Base-by-base conservation (phyloP, 2,888 invertebrate species). In the Ichneumon xanthorius region DNA sequence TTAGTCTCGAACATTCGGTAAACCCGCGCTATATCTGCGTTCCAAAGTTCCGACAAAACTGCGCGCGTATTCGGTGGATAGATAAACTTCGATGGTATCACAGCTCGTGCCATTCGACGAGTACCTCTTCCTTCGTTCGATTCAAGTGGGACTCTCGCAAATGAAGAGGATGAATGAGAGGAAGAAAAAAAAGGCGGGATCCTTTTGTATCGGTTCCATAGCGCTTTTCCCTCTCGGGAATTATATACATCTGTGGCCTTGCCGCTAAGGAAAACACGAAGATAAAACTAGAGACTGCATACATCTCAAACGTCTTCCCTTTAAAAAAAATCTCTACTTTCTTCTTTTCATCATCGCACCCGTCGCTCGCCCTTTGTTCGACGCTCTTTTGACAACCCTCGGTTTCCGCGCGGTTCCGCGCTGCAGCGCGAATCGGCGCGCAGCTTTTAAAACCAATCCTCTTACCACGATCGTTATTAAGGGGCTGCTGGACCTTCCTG, bases 211-310 rank as follows among this genome's bases (percentile, higher is more conserved):
- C 30, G 26, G 19, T 26, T 58, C 40, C 19, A 14, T 4, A 11
- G 16, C 55, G 58, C 2, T 58, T 22, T 72, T 58, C 40, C 26
- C 72, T 72, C 72, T 58, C 40, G 58, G 40, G 58, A 58, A 72
- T 72, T 55, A 71, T 30, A 40, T n/a, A 40, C 40, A 58, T 37
- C 40, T 22, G 22, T 22, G 22, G 11, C 14, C 26, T 14, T 6
- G 22, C 11, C 58, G 58, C 40, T 55, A 58, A 40, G 26, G 19
- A 58, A 72, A 72, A 45, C 26, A 58, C 58, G 40, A 58, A 72
- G 40, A 22, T 55, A 26, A 72, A 58, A 72, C 55, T 26, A 22
- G 2, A 55, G 55, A 40, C 55, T 37, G 55, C 22, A 33, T 53
- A 37, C 22, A 58, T 19, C 14, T 11, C 26, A 11, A 50, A 58